Conservation (phyloP, 1,140 invertebrate genomes). For the Stratiolaelaps scimitus region DNA sequence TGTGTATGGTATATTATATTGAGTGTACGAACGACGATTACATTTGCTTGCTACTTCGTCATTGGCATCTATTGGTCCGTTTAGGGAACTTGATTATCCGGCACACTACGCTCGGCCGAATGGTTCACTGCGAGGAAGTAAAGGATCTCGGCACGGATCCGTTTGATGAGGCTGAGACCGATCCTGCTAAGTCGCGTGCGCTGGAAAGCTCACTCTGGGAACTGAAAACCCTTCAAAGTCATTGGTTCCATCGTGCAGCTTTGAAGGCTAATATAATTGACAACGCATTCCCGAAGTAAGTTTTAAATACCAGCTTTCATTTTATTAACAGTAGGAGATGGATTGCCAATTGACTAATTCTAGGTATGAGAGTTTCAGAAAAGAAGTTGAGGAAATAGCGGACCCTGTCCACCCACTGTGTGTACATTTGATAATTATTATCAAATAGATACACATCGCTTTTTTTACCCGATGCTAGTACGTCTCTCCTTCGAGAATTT, state of each 20-base stretch:
- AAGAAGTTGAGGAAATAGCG: too few species aligned
- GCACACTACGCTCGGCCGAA: neutral
- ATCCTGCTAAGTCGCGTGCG: slow-evolving; percentile 62
- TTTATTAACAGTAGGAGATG: too few species aligned
- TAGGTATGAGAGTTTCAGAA: too few species aligned
- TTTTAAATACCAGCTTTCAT: too few species aligned
- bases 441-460: too few species aligned
- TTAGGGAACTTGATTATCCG: slow-evolving; percentile 17
- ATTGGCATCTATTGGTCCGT: neutral
- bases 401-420: too few species aligned
- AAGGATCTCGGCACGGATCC: slow-evolving; percentile 55
- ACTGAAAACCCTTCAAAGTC: slow-evolving; percentile 45
- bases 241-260: slow-evolving; percentile 10
- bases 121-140: slow-evolving; percentile 29
- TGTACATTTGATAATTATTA: too few species aligned
- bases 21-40: neutral
- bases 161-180: slow-evolving; percentile 61
- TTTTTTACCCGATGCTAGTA: too few species aligned
- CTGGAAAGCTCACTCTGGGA: slow-evolving; percentile 84
- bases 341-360: too few species aligned
- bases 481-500: too few species aligned
- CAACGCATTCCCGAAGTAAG: slow-evolving; percentile 18
- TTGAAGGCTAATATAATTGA: slow-evolving; percentile 5
- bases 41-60: neutral
- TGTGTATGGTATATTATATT: slow-evolving; percentile 6